Percentiles rank a stretch among this genome's conserved stretches.
These are phyloP conservation scores for Epinephelus moara DNA, from an alignment of 2,113 vertebrate species.

Conservation along the genomic window DNA sequence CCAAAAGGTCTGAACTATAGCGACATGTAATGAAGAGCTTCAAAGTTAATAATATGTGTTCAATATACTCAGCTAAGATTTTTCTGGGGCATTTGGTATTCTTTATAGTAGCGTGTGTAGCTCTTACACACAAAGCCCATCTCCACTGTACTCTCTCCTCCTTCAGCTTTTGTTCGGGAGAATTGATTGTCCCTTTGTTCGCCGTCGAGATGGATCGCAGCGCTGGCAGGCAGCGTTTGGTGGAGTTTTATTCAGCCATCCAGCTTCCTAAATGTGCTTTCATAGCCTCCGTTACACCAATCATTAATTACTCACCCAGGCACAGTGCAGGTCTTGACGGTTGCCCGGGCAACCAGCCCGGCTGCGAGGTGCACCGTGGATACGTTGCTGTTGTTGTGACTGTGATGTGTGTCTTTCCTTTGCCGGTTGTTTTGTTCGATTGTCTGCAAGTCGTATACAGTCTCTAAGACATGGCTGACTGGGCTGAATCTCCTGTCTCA, in stretches of 20 bases:
- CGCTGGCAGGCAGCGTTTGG: conserved; percentile 67
- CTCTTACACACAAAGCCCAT: conserved; percentile 40
- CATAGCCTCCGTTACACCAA: conserved; percentile 70
- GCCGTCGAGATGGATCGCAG: conserved; percentile 68
- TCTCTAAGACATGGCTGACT: conserved; percentile 15
- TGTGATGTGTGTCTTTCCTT: conserved; percentile 9
- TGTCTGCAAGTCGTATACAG: conserved; percentile 13
- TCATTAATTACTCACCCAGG: conserved; percentile 76
- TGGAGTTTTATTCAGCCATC: conserved; percentile 65
- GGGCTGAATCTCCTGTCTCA: not conserved
- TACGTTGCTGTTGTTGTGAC: conserved; percentile 42
- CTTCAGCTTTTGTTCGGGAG: conserved; percentile 69
- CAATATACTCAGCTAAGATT: not conserved
- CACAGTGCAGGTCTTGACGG: conserved; percentile 47
- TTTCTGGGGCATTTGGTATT: not conserved
- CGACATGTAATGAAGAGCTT: not conserved
- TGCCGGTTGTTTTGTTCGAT: conserved; percentile 2
- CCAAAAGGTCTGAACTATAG: not conserved
- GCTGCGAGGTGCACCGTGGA: conserved; percentile 32
- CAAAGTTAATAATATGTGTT: conserved; percentile 7
- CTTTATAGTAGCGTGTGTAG: conserved; percentile 1
- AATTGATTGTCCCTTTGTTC: conserved; percentile 79
- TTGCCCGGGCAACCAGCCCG: conserved; percentile 69
- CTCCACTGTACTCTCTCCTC: conserved; percentile 47
- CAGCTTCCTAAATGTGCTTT: conserved; percentile 80